Evolutionary conservation across 2,113 vertebrate species (phyloP).

Genomic region (Labeo rohita): DNA sequence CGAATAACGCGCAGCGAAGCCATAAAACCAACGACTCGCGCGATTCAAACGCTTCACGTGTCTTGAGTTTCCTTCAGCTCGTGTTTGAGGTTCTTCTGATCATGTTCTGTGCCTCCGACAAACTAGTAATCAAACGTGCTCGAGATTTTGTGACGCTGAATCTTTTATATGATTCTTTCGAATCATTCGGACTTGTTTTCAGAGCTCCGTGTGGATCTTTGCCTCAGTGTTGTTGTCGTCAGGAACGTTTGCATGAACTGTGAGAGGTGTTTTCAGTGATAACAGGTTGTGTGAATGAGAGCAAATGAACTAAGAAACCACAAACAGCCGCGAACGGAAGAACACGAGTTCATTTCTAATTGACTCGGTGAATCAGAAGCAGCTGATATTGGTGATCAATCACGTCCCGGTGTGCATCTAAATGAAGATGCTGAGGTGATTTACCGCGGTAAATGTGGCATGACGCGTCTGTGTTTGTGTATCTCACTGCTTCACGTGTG

Average conservation of each 20-base stretch:
- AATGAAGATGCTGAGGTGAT: neutral
- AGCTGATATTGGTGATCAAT: neutral
- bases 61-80: neutral
- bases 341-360: neutral
- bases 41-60: neutral
- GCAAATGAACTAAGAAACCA: neutral
- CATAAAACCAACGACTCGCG: neutral
- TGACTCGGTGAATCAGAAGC: neutral
- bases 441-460: conserved; percentile 67
- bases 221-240: conserved; percentile 2
- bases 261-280: neutral
- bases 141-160: neutral
- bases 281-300: neutral
- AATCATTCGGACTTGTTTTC: neutral
- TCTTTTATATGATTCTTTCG: neutral
- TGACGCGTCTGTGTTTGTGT: conserved; percentile 70
- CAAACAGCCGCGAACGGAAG: neutral
- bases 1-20: neutral
- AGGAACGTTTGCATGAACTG: conserved; percentile 21
- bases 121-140: neutral
- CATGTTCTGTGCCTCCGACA: neutral
- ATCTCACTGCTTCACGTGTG: conserved; percentile 70
- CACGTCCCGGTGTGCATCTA: neutral
- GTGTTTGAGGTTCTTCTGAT: neutral
- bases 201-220: neutral